These are phyloP conservation scores for Dipodomys ordii DNA, from an alignment of 2,113 vertebrate species.

Conservation along the genomic window DNA sequence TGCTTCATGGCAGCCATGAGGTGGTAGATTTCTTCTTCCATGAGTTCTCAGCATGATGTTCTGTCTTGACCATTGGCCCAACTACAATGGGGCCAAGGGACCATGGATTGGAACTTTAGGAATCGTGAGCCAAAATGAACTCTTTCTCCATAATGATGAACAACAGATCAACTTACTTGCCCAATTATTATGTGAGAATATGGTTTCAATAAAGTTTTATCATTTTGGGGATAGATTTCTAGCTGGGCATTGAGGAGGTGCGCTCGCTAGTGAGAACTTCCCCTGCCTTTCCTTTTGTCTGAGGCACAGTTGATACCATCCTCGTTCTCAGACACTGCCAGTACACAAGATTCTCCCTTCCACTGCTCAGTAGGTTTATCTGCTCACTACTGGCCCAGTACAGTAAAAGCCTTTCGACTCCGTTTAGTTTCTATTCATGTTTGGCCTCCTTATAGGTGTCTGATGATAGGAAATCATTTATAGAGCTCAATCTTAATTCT, in stretches of 20 bases:
- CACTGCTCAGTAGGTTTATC: background rate
- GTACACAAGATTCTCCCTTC: no score
- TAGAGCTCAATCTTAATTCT: background rate
- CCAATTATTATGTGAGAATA: constrained; percentile 9
- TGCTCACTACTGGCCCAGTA: background rate
- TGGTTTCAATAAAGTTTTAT: background rate
- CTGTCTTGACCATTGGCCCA: background rate
- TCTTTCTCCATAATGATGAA: background rate
- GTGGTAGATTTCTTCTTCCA: no score
- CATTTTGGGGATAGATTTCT: background rate
- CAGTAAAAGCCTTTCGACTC: background rate
- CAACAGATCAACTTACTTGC: background rate
- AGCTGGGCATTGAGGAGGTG: background rate
- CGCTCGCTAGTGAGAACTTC: background rate
- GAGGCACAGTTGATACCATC: fast-evolving
- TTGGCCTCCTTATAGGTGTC: background rate
- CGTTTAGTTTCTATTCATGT: background rate
- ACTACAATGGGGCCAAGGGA: background rate
- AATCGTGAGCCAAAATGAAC: background rate
- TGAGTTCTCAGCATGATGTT: no score
- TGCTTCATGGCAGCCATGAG: fast-evolving
- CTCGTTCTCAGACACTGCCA: background rate
- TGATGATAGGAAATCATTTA: background rate
- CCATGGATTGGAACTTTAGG: background rate
- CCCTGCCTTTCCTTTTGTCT: background rate